Base-by-base conservation (phyloP, 1,140 invertebrate species). In the Camponotus floridanus region DNA sequence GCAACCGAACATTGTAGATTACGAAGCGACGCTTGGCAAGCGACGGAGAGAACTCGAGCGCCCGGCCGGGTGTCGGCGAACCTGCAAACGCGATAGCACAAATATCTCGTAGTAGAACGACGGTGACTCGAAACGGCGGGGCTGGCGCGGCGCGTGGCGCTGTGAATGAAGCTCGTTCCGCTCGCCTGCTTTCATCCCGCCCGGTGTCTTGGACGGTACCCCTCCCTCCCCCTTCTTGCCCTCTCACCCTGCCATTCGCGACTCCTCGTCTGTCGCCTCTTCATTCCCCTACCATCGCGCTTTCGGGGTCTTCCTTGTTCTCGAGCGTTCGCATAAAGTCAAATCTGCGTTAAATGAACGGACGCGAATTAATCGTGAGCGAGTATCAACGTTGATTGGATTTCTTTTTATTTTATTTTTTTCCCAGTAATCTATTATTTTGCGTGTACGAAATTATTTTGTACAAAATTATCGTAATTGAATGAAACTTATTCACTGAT, bases 81-180 rank as follows among this genome's bases (percentile, higher is more conserved):
- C 33, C 81, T 84, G 87, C 68, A 70, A 89, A 88, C 83, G 61
- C 87, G 74, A 88, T 68, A 73, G 83, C 70, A 86, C 88, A 86
- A 89, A 88, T 86, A 87, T 88, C 79, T 86, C 70, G 76, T 90
- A 87, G 89, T 89, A 81, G 61, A 88, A 86, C 83, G 88, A 26
- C 87, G 73, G 76, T 36, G 33, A 13, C 48, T 51, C 36, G 26
- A 1, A 26, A 26, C 13, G 31, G 79, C 36, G 51, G 76, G 62
- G 48, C 15, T 7, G 51, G 48, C 33, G 64, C 36, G 78, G 65
- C 78, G 78, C 39, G 48, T 71, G 48, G 64, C 86, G 76, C 76
- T 70, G 86, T 90, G 88, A 87, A 90, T 89, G 88, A 88, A 89
- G 86, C 61, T 57, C 85, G 85, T 33, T 73, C n/a, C n/a, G 76